Evolutionary conservation across 2,888 invertebrate species (phyloP).

Genomic region (Tryphoninae sp.): DNA sequence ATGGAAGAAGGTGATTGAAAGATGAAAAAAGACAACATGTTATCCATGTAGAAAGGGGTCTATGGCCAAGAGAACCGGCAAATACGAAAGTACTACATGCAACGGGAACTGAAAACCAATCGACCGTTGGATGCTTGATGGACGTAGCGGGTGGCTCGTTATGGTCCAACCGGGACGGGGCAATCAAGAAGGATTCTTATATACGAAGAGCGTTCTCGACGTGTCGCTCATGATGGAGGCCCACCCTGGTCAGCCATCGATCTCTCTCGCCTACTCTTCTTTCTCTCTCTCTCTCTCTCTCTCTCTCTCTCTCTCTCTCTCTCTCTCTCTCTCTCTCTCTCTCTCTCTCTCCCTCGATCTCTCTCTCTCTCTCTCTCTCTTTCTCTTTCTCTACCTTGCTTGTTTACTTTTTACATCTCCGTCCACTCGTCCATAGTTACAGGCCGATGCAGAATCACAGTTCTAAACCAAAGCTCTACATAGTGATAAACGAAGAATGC

Average conservation of each 20-base stretch:
- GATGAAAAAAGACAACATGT: conserved; percentile 29
- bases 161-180: conserved; percentile 72
- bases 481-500: too few relatives aligned
- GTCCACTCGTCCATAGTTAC: conserved; percentile 30
- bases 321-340: conserved; percentile 13
- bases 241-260: conserved; percentile 76
- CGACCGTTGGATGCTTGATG: conserved; percentile 77
- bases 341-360: background rate
- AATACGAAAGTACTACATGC: conserved; percentile 47
- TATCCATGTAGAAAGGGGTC: conserved; percentile 22
- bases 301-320: background rate
- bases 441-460: conserved; percentile 44
- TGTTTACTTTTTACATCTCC: conserved; percentile 70
- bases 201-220: conserved; percentile 73
- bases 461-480: background rate
- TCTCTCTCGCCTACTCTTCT: conserved; percentile 69
- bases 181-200: conserved; percentile 78
- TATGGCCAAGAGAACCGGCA: conserved; percentile 33
- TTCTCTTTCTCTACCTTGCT: conserved; percentile 35
- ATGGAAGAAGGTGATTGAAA: background rate
- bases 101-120: conserved; percentile 72
- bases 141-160: conserved; percentile 80
- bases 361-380: conserved; percentile 14
- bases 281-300: background rate
- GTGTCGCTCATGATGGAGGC: conserved; percentile 80